Evolutionary conservation across 1,140 invertebrate species (phyloP).

Genomic region (Drosophila tsacasi): DNA sequence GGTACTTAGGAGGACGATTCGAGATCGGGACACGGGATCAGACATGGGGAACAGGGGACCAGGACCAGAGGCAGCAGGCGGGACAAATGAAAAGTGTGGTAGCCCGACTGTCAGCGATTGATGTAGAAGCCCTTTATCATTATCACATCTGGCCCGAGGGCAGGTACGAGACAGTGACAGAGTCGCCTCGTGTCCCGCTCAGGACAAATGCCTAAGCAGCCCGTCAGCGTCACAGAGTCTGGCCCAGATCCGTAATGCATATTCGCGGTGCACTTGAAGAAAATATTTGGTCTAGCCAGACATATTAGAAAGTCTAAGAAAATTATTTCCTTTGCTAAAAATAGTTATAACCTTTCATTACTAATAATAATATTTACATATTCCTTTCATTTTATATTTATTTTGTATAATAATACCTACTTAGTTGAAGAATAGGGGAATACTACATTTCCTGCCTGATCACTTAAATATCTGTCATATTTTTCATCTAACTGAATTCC

Average conservation of each 20-base stretch:
- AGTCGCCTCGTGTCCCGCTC: slow-evolving; percentile 58
- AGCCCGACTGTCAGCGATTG: slow-evolving; percentile 84
- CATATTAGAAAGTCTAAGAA: background rate
- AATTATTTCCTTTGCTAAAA: no score
- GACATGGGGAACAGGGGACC: slow-evolving; percentile 6
- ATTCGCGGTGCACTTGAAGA: slow-evolving; percentile 21
- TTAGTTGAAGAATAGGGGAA: no score
- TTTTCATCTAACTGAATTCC: background rate
- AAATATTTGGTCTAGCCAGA: background rate
- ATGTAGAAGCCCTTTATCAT: slow-evolving; percentile 84
- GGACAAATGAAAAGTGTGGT: slow-evolving; percentile 80
- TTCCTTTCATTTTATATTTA: no score
- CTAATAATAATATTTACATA: background rate
- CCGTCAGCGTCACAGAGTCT: slow-evolving; percentile 76
- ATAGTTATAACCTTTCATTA: background rate
- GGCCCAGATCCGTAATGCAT: slow-evolving; percentile 49
- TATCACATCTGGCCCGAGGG: slow-evolving; percentile 80
- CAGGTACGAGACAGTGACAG: slow-evolving; percentile 63
- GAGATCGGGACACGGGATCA: slow-evolving; percentile 15
- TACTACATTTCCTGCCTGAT: background rate
- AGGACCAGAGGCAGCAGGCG: slow-evolving; percentile 18
- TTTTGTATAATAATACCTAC: no score
- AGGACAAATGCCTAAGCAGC: slow-evolving; percentile 82
- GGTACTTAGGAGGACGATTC: slow-evolving; percentile 67
- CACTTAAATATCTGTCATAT: background rate